Evolutionary conservation across 2,888 invertebrate species (phyloP).

Genomic region (Ceriagrion tenellum): DNA sequence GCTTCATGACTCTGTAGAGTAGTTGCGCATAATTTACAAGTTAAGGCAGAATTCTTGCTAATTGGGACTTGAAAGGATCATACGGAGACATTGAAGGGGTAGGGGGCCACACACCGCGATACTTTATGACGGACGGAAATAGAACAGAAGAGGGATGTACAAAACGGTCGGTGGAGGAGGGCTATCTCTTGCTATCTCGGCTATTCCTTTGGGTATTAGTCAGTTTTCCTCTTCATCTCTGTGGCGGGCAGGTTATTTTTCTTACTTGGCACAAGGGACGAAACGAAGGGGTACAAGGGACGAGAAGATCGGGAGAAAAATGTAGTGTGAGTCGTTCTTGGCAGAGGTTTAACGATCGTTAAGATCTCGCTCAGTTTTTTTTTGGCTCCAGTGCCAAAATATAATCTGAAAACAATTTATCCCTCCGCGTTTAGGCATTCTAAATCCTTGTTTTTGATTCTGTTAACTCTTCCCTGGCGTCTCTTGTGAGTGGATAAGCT

Average conservation of each 20-base stretch:
- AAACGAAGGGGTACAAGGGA: neutral
- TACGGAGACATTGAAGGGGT: neutral
- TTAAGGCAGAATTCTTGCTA: neutral
- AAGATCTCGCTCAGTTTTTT: constrained; percentile 12
- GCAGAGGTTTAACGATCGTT: constrained; percentile 20
- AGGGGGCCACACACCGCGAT: neutral
- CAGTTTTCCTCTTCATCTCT: neutral
- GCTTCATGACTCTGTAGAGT: no score
- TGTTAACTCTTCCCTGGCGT: neutral
- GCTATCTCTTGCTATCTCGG: neutral
- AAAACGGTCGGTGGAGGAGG: neutral
- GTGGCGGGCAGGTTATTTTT: constrained; percentile 8
- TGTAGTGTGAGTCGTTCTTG: constrained; percentile 9
- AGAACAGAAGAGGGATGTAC: neutral
- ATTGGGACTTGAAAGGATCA: neutral
- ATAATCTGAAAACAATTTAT: constrained; percentile 34
- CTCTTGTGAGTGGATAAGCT: neutral
- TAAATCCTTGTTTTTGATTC: constrained; percentile 43
- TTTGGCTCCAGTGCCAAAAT: constrained; percentile 26
- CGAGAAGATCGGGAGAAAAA: neutral
- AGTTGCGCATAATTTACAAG: neutral
- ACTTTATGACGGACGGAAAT: neutral
- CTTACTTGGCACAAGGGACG: neutral
- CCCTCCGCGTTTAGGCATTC: constrained; percentile 17
- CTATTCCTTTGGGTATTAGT: neutral